phyloP scores from a whole-genome alignment of 2,797 vertebrate species.

The Stomatorhinus walkeri region DNA sequence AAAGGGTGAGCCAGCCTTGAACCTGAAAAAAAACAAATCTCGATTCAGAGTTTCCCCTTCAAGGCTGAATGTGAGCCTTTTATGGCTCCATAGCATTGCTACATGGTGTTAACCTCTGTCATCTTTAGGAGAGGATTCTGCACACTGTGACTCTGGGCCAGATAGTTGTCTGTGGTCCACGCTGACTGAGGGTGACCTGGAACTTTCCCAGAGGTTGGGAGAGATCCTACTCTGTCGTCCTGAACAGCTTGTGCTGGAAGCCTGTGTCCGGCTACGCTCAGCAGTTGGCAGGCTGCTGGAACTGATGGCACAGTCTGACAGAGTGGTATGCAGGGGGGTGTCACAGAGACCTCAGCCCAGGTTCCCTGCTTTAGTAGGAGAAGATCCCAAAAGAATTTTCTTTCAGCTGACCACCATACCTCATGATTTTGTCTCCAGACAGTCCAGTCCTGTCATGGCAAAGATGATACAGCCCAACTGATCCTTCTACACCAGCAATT shows the following conservation, averaged over 20 bases:
- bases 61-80: not conserved
- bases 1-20: constrained; percentile 43
- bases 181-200: constrained; percentile 57
- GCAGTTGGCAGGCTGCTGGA: constrained; percentile 80
- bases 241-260: constrained; percentile 61
- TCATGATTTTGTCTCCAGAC: not conserved
- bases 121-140: constrained; percentile 34
- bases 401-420: not conserved
- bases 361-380: not conserved
- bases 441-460: constrained; percentile 40
- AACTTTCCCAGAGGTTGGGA: constrained; percentile 78
- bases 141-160: constrained; percentile 34
- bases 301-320: constrained; percentile 73
- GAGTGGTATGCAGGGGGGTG: constrained; percentile 59
- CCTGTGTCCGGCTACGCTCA: constrained; percentile 63
- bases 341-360: not conserved
- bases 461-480: constrained; percentile 62
- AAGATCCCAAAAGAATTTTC: not conserved
- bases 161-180: constrained; percentile 52
- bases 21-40: not conserved
- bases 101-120: not conserved
- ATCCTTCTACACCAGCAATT: constrained; percentile 71
- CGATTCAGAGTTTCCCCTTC: not conserved
- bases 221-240: constrained; percentile 80
- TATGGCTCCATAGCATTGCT: not conserved